Conservation (phyloP, 2,888 invertebrate species). For the Agrotis segetum region DNA sequence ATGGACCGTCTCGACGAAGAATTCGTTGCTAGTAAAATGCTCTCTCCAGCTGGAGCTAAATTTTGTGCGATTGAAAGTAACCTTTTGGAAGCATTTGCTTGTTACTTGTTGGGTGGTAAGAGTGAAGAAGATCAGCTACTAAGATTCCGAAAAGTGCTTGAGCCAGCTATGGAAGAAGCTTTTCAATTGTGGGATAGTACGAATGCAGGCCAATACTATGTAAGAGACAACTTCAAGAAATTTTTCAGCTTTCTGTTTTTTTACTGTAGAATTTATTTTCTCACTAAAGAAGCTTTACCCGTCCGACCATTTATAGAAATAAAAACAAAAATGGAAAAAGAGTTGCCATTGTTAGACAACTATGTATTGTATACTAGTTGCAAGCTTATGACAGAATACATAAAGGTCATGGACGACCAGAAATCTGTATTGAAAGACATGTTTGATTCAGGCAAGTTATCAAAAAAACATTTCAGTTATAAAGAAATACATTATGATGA, state of each 20-base stretch:
- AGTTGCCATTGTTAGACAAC: too few relatives aligned
- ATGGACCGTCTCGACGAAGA: slow-evolving; percentile 70
- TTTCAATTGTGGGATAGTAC: slow-evolving; percentile 62
- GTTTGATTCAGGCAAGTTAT: too few relatives aligned
- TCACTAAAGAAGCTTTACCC: too few relatives aligned
- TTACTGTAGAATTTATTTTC: slow-evolving; percentile 27
- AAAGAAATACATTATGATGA: slow-evolving; percentile 53
- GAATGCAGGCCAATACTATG: slow-evolving; percentile 37
- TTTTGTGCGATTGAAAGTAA: slow-evolving; percentile 46
- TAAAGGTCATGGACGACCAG: too few relatives aligned
- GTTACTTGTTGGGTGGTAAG: slow-evolving; percentile 66
- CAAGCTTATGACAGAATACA: too few relatives aligned
- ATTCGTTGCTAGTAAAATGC: slow-evolving; percentile 68
- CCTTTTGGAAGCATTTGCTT: slow-evolving; percentile 50
- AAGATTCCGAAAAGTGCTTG: slow-evolving; percentile 64
- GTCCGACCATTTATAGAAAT: too few relatives aligned
- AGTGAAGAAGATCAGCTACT: slow-evolving; percentile 61
- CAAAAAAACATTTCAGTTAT: slow-evolving; percentile 38
- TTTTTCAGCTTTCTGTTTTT: slow-evolving; percentile 36
- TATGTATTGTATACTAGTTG: too few relatives aligned
- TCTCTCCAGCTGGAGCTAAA: slow-evolving; percentile 60
- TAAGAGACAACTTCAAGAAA: slow-evolving; percentile 42
- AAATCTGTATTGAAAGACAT: too few relatives aligned
- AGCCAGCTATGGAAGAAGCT: slow-evolving; percentile 65
- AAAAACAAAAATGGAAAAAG: too few relatives aligned